Evolutionary conservation across 2,797 vertebrate genomes (phyloP), one percentile per base, ranked within the genome.

Genomic region (Gastrophryne carolinensis): DNA sequence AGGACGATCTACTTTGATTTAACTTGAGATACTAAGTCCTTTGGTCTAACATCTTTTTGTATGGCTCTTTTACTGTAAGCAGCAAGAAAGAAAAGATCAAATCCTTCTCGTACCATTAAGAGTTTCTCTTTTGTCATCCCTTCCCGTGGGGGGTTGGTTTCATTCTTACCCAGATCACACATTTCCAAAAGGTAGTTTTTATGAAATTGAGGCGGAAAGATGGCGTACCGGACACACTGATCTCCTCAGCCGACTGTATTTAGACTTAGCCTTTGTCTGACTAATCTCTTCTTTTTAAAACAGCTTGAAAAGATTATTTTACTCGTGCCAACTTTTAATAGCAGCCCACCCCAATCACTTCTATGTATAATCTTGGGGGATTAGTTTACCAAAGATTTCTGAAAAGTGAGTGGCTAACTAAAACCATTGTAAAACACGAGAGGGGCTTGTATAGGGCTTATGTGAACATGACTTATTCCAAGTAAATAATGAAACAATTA

Each of bases 401-500:
- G 34, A 70, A 23, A 58, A 79, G 1, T 29, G 80, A 79, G 69
- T 65, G 41, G 79, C 64, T 82, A 79, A 82, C 0, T 79, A 81
- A 82, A 77, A 80, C 5, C n/a, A 3, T 49, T 75, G 76, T 13
- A 63, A 80, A 73, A 77, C n/a, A 68, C 13, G 47, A 81, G 19
- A 35, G 71, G 63, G 80, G 73, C 44, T 79, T 60, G 54, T 63
- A 19, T 34, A 60, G 23, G 24, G 37, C 17, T 84, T 83, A 82
- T 79, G 78, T 82, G 66, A 65, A 76, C 8, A 41, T 47, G 75
- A 53, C 62, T 19, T 84, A 82, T 84, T 83, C 77, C 82, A 52
- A 74, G 80, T 67, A 86, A 83, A 81, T 65, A 87, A 89, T 82
- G 79, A 87, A 88, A 84, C 39, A 81, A 52, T 79, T 72, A 71